These are phyloP conservation scores for Aphelenchoides fujianensis DNA, from an alignment of 1,140 invertebrate species.

Conservation along the genomic window DNA sequence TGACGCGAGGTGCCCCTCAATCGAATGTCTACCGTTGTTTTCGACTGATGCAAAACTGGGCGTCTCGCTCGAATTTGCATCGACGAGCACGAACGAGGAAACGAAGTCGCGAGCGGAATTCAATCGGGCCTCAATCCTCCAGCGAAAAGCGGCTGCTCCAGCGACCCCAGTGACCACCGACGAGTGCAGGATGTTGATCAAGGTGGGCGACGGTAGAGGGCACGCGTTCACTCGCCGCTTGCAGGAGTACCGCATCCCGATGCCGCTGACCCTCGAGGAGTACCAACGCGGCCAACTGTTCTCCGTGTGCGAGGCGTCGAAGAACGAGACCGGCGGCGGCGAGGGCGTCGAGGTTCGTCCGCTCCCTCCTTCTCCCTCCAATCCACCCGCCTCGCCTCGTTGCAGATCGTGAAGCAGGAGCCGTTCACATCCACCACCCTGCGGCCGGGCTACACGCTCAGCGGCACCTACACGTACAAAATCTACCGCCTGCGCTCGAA, in stretches of 20 bases:
- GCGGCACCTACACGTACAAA: constrained; percentile 98
- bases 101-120: no score
- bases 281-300: constrained; percentile 97
- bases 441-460: constrained; percentile 80
- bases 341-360: constrained; percentile 87
- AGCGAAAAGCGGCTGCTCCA: no score
- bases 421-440: constrained; percentile 82
- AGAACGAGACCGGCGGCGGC: constrained; percentile 97
- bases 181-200: no score
- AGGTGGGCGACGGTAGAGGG: no score
- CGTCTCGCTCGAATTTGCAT: no score
- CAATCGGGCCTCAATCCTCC: no score
- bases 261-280: constrained; percentile 67
- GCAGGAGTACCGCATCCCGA: constrained; percentile 74
- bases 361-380: constrained; percentile 14
- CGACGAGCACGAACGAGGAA: no score
- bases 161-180: no score
- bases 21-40: no score
- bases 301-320: constrained; percentile 97
- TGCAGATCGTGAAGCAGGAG: constrained; percentile 80
- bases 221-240: constrained; percentile 14
- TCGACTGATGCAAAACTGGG: no score
- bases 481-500: constrained; percentile 90
- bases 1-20: no score
- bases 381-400: constrained; percentile 27